Conservation (phyloP, 37 sponge, comb jelly and placozoan species). For the Corticium candelabrum region DNA sequence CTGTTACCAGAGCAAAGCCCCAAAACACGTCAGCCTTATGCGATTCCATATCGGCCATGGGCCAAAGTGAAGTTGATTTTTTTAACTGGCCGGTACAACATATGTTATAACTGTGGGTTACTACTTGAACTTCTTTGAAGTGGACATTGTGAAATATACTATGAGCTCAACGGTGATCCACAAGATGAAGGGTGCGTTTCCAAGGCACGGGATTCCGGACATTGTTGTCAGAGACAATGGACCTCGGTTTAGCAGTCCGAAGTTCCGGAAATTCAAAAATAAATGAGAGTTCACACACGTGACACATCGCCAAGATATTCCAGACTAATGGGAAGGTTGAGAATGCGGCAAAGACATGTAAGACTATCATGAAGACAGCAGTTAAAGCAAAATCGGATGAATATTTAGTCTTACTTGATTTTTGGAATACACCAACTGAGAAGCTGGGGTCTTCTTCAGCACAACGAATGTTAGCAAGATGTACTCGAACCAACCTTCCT, state of each 20-base stretch:
- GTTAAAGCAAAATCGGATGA: background rate
- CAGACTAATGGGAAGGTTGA: background rate
- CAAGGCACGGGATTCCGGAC: background rate
- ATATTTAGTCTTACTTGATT: background rate
- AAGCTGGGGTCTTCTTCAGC: background rate
- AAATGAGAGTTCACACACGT: background rate
- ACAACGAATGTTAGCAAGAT: background rate
- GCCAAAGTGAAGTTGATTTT: background rate
- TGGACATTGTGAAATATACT: background rate
- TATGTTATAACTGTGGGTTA: background rate
- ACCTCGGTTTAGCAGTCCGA: background rate
- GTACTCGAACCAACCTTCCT: background rate
- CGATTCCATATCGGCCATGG: background rate
- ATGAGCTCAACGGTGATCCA: background rate
- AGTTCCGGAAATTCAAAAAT: background rate
- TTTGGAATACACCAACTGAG: background rate
- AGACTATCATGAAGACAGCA: background rate
- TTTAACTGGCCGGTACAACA: background rate
- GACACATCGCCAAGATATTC: background rate
- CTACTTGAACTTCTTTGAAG: background rate
- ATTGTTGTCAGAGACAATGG: background rate
- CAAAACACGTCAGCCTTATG: background rate
- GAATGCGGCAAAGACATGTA: background rate
- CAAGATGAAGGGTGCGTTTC: background rate
- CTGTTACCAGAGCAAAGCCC: background rate